A percentile compares a stretch with the other conserved stretches of the same genome.
Evolutionary conservation across 2,113 vertebrate genomes (phyloP).

Genomic region (Ifrita kowaldi): DNA sequence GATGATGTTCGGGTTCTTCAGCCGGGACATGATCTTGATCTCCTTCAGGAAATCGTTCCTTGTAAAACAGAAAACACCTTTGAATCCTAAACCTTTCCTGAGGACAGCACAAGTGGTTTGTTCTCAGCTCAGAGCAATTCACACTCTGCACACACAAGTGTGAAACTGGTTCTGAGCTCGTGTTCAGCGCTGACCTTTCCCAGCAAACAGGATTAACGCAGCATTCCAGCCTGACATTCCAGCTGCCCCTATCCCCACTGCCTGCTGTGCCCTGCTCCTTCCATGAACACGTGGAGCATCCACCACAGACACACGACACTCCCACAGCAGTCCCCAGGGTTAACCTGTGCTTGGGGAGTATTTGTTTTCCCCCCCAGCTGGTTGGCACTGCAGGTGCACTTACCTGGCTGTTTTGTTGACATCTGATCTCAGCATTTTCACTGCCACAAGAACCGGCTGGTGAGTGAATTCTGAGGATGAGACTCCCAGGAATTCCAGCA

Average conservation of each 20-base stretch:
- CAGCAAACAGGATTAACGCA: not conserved
- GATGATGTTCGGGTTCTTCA: conserved; percentile 95
- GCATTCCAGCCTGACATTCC: not conserved
- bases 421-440: conserved; percentile 94
- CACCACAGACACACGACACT: not conserved
- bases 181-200: too few relatives aligned
- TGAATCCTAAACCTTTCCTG: not conserved
- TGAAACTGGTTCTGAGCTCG: not conserved
- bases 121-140: not conserved
- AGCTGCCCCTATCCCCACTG: rapidly evolving
- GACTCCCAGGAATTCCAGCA: conserved; percentile 76
- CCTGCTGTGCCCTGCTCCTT: not conserved
- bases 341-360: not conserved
- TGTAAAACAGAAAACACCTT: not conserved
- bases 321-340: not conserved
- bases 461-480: conserved; percentile 60
- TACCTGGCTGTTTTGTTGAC: conserved; percentile 97
- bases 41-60: conserved; percentile 98
- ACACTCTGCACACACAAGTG: not conserved
- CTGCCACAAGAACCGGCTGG: conserved; percentile 87
- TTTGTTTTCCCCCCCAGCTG: not conserved
- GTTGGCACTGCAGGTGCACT: rapidly evolving
- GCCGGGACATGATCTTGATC: conserved; percentile 96
- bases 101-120: not conserved
- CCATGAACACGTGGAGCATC: rapidly evolving